Conservation (phyloP, 2,797 vertebrate species). For the Leptodon cayanensis region DNA sequence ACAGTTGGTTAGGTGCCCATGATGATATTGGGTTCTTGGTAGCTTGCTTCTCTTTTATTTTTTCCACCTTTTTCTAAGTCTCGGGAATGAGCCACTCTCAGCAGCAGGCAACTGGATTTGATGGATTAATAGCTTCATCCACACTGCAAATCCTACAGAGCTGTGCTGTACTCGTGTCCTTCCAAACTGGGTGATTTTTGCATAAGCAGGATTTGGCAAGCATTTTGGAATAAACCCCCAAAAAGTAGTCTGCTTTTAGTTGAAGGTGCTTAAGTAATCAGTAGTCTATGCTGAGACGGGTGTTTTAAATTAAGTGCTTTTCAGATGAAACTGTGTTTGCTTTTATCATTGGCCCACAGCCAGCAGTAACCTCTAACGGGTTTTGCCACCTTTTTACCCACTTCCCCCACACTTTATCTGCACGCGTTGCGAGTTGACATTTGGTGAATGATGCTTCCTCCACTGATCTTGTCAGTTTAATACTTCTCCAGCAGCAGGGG, state of each 20-base stretch:
- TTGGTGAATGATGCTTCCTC: not conserved
- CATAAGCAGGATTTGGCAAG: not conserved
- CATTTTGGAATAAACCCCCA: not conserved
- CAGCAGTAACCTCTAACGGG: not conserved
- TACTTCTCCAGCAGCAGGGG: not conserved
- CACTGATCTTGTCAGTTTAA: not conserved
- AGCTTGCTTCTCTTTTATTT: not conserved
- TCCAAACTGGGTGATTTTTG: not conserved
- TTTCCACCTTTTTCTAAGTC: not conserved
- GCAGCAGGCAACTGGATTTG: not conserved
- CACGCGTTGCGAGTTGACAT: not conserved
- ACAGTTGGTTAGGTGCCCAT: not conserved
- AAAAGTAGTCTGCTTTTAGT: not conserved
- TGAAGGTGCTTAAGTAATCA: not conserved
- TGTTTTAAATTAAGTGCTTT: conserved; percentile 12
- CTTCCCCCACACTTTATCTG: not conserved
- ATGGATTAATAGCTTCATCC: not conserved
- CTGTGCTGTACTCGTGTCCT: not conserved
- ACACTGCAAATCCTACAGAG: not conserved
- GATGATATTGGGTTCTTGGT: not conserved
- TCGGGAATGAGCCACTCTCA: not conserved
- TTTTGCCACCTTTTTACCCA: not conserved
- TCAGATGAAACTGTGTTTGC: not conserved
- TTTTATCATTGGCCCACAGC: not conserved
- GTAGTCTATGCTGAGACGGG: not conserved